Conservation (phyloP, 2,797 vertebrate genomes). For the Lacerta agilis region DNA sequence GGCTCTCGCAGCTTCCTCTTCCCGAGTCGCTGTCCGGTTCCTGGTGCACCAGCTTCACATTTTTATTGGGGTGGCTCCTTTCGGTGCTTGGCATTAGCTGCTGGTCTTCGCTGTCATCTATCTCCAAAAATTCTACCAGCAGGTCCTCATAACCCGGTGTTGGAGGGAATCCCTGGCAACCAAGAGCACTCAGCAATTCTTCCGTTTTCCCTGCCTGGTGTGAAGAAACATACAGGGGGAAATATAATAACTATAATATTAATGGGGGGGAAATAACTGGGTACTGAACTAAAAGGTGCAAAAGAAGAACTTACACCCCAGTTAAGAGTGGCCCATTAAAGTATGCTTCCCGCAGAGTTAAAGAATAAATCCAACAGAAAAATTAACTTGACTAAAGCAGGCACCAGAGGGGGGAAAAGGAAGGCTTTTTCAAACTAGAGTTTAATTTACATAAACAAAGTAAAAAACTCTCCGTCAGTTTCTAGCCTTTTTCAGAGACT, state of each 20-base stretch:
- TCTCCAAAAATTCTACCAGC: slow-evolving; percentile 91
- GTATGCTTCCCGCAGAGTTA: too few species aligned
- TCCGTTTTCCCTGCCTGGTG: slow-evolving; percentile 87
- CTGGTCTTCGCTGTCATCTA: slow-evolving; percentile 84
- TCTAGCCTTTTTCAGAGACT: too few species aligned
- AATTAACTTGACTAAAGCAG: too few species aligned
- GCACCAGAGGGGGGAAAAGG: too few species aligned
- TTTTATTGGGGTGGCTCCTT: slow-evolving; percentile 71
- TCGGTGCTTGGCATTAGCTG: slow-evolving; percentile 77
- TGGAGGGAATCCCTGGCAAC: slow-evolving; percentile 88
- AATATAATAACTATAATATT: neutral
- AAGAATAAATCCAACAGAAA: too few species aligned
- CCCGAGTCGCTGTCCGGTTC: slow-evolving; percentile 89
- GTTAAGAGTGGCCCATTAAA: too few species aligned
- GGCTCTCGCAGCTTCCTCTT: slow-evolving; percentile 91
- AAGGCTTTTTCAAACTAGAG: too few species aligned
- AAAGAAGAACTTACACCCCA: too few species aligned
- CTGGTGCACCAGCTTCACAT: slow-evolving; percentile 70
- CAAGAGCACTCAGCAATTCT: slow-evolving; percentile 85
- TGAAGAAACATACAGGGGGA: slow-evolving; percentile 56
- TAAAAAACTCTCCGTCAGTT: too few species aligned
- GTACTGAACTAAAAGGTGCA: too few species aligned
- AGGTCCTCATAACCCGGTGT: slow-evolving; percentile 86
- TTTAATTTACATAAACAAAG: too few species aligned
- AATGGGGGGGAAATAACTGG: too few species aligned